A percentile compares a stretch with the other conserved stretches of the same genome.
Evolutionary conservation across 2,113 vertebrate species (phyloP).

Genomic region (Philantomba maxwellii): DNA sequence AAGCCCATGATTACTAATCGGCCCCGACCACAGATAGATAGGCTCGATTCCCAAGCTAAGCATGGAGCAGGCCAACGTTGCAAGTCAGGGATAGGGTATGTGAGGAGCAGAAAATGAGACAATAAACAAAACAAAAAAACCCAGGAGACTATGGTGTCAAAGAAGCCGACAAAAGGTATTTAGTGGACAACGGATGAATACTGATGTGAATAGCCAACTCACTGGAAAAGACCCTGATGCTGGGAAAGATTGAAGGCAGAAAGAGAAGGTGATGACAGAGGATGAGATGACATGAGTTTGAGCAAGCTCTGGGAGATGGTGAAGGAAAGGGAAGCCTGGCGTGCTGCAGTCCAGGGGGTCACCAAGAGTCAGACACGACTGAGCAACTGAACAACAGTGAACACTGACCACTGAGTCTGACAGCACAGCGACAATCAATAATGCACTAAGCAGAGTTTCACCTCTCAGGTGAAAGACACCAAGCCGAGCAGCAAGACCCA

Average conservation of each 20-base stretch:
- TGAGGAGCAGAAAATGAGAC: neutral
- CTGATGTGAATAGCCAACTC: neutral
- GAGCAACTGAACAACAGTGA: neutral
- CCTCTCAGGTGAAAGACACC: neutral
- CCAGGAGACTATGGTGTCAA: neutral
- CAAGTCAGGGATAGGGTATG: neutral
- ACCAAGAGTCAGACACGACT: neutral
- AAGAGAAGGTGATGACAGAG: neutral
- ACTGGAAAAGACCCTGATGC: neutral
- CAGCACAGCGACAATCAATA: accelerated
- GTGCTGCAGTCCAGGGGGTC: neutral
- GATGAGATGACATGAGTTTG: neutral
- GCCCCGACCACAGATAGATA: neutral
- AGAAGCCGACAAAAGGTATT: neutral
- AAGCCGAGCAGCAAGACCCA: neutral
- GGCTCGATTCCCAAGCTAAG: neutral
- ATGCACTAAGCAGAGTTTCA: neutral
- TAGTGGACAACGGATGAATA: neutral
- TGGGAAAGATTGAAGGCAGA: neutral
- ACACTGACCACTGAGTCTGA: neutral
- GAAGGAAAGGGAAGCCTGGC: neutral
- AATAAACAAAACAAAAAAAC: neutral
- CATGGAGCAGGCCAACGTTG: neutral
- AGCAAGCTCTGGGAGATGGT: neutral
- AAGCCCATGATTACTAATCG: neutral